Evolutionary conservation across 2,113 vertebrate species (phyloP).

Genomic region (Callopanchax toddi): DNA sequence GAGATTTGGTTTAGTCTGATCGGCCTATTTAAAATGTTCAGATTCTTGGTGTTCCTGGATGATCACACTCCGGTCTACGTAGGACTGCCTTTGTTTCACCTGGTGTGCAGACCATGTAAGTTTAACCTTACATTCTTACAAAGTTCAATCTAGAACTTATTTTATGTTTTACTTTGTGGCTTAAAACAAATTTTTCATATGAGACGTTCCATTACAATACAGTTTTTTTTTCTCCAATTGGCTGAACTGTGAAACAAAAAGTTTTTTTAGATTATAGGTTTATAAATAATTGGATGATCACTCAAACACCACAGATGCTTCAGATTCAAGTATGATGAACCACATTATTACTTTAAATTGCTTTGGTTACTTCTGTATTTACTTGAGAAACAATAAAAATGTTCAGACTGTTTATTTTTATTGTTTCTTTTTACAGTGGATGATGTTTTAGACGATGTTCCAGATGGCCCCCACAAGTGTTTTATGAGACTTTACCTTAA

Average conservation of each 20-base stretch:
- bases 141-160: no score
- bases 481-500: slow-evolving; percentile 89
- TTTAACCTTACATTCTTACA: neutral
- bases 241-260: no score
- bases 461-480: slow-evolving; percentile 82
- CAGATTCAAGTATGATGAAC: neutral
- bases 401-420: neutral
- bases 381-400: neutral
- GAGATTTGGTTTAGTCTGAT: neutral
- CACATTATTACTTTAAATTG: neutral
- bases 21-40: slow-evolving; percentile 56
- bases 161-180: no score
- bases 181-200: no score
- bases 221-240: no score
- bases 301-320: neutral
- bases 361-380: neutral
- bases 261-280: neutral
- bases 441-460: slow-evolving; percentile 86
- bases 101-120: slow-evolving; percentile 89
- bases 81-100: slow-evolving; percentile 84
- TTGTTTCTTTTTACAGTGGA: slow-evolving; percentile 75
- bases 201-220: no score
- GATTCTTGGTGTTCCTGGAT: slow-evolving; percentile 93
- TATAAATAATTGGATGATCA: neutral
- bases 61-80: slow-evolving; percentile 87